These are phyloP conservation scores for Coregonus ussuriensis DNA, from an alignment of 2,797 vertebrate species.

Conservation along the genomic window DNA sequence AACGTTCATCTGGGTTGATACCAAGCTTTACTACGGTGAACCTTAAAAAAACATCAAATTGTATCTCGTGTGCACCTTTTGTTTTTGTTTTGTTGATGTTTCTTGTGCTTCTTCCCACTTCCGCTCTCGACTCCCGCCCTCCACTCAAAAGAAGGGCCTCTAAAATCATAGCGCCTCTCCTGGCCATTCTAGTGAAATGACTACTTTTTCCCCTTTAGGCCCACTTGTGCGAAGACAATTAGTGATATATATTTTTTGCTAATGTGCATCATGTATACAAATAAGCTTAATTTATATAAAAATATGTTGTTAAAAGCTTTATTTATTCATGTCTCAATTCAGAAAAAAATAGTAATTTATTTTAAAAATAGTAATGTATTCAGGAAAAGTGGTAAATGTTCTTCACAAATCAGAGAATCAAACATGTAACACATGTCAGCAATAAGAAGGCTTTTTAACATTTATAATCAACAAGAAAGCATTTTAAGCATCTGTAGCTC, in stretches of 20 bases:
- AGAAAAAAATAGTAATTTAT: background rate
- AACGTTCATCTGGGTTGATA: background rate
- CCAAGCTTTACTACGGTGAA: background rate
- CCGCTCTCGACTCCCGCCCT: conserved; percentile 3
- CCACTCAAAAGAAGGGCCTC: background rate
- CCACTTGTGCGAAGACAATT: background rate
- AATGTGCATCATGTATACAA: background rate
- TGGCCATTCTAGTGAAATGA: background rate
- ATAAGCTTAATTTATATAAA: background rate
- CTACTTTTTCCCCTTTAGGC: background rate
- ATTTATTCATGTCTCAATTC: background rate
- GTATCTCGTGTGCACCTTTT: background rate
- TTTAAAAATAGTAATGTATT: background rate
- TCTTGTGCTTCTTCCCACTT: conserved; percentile 12
- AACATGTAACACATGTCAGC: background rate
- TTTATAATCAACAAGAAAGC: background rate
- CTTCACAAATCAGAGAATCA: background rate
- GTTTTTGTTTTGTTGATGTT: conserved; percentile 14
- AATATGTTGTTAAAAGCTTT: background rate
- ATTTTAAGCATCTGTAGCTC: background rate
- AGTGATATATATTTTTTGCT: background rate
- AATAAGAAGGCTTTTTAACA: background rate
- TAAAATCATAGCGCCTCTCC: background rate
- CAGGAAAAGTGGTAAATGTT: background rate
- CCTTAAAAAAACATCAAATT: background rate